Percentiles rank a stretch among this genome's conserved stretches.
phyloP scores from a whole-genome alignment of 2,113 vertebrate genomes.

The Oryzias javanicus region DNA sequence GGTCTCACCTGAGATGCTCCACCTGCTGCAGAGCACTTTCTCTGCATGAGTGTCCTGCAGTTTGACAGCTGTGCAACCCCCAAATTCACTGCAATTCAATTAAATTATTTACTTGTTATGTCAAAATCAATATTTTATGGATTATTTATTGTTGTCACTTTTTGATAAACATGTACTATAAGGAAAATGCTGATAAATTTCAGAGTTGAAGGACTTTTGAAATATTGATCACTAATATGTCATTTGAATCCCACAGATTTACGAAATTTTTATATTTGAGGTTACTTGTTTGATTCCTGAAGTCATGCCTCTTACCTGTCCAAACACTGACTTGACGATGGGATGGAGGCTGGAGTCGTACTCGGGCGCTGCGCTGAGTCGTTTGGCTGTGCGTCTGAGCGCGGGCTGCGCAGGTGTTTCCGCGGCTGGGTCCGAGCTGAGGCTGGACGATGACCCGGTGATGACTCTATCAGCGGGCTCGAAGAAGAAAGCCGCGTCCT shows the following conservation, averaged over 20 bases:
- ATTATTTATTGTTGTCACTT: no score
- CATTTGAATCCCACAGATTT: no score
- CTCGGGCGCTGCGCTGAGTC: slow-evolving; percentile 67
- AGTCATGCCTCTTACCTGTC: slow-evolving; percentile 65
- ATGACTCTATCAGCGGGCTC: slow-evolving; percentile 56
- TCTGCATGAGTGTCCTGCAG: not conserved
- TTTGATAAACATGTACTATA: no score
- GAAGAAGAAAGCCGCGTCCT: slow-evolving; percentile 70
- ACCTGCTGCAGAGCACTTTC: slow-evolving; percentile 2
- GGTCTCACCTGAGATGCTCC: slow-evolving; percentile 32
- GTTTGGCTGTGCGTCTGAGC: slow-evolving; percentile 67
- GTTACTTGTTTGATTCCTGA: no score
- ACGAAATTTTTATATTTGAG: no score
- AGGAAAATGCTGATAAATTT: no score
- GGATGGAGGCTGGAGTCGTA: slow-evolving; percentile 71
- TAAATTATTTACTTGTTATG: no score
- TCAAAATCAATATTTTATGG: no score
- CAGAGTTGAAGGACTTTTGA: no score
- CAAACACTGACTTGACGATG: slow-evolving; percentile 77
- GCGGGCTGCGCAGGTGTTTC: slow-evolving; percentile 42
- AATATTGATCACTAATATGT: no score
- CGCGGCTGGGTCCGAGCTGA: slow-evolving; percentile 61
- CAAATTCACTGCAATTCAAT: no score
- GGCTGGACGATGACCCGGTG: slow-evolving; percentile 62
- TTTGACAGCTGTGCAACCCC: not conserved